Evolutionary conservation across 2,888 invertebrate genomes (phyloP), one percentile per base, ranked within the genome.

Genomic region (Acrocyrtus sp.): DNA sequence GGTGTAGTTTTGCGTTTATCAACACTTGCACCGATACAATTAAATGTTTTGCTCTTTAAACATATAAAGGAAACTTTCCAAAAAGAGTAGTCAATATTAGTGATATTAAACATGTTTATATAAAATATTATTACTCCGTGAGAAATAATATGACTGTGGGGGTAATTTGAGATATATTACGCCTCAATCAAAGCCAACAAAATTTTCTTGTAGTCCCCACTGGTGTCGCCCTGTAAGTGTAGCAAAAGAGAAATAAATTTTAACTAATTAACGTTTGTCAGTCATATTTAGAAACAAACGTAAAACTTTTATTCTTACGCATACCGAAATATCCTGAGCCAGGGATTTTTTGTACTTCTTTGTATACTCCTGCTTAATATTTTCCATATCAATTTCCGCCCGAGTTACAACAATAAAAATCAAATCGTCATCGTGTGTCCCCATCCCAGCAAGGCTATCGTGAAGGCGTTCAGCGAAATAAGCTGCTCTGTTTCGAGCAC

Each of bases 191-290:
- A 26, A 6, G 24, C 51, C 26, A 51, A 12, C 26, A 26, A 51
- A 26, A 48, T 90, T 87, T 91, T 92, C 88, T 91, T 94, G 90
- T 95, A 95, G 88, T 95, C 94, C 83, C 95, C 95, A 83, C 94
- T 93, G 80, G 94, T 94, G 87, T 95, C 95, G 83, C 90, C 93
- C 93, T 94, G 90, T 84, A 92, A 41, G 21, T 19, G 3, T 10
- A 43, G 15, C 29, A 47, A 51, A 45, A 48, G 15, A 1, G 6
- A 12, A 3, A 51, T 39, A 48, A 47, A 57, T 67, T 15, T 10
- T 21, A 29, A 10, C 56, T 5, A 15, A 39, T n/a, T n/a, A n/a
- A n/a, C 54, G 27, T 29, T 26, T 12, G 21, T 21, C 39, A 53
- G 15, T 10, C 39, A 39, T 17, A 12, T 19, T 22, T 12, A 54